Conservation (phyloP, 2,113 vertebrate genomes). For the Corythaixoides concolor region DNA sequence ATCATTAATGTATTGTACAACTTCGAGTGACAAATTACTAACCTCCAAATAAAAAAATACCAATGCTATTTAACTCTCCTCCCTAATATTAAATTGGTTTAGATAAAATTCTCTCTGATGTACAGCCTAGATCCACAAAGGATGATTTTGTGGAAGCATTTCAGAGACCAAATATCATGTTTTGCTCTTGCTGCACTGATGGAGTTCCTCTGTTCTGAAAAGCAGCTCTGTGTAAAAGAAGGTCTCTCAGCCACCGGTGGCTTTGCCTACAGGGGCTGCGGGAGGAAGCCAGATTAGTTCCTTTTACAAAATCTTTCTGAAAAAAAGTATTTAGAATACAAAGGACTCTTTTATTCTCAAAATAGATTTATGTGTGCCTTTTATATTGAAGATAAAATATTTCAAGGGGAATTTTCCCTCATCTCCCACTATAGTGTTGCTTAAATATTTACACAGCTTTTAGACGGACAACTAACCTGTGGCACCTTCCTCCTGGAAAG, state of each 20-base stretch:
- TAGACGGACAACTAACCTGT: background rate
- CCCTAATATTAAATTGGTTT: background rate
- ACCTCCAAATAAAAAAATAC: conserved; percentile 6
- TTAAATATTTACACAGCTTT: background rate
- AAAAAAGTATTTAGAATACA: background rate
- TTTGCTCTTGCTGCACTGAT: background rate
- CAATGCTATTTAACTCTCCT: background rate
- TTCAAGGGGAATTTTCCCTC: background rate
- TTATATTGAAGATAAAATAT: background rate
- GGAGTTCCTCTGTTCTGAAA: background rate
- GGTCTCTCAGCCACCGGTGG: background rate
- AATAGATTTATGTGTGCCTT: background rate
- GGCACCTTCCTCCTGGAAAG: background rate
- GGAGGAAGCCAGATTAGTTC: background rate
- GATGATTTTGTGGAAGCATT: background rate
- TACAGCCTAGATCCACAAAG: background rate
- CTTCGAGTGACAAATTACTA: background rate
- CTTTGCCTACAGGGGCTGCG: background rate
- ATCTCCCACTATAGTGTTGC: background rate
- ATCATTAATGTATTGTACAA: conserved; percentile 1
- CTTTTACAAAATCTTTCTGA: background rate
- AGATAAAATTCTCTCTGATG: conserved; percentile 18
- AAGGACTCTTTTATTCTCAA: background rate
- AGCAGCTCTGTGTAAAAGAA: background rate
- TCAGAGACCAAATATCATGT: background rate